Conservation (phyloP, 2,113 vertebrate genomes). For the Ammospiza nelsoni region DNA sequence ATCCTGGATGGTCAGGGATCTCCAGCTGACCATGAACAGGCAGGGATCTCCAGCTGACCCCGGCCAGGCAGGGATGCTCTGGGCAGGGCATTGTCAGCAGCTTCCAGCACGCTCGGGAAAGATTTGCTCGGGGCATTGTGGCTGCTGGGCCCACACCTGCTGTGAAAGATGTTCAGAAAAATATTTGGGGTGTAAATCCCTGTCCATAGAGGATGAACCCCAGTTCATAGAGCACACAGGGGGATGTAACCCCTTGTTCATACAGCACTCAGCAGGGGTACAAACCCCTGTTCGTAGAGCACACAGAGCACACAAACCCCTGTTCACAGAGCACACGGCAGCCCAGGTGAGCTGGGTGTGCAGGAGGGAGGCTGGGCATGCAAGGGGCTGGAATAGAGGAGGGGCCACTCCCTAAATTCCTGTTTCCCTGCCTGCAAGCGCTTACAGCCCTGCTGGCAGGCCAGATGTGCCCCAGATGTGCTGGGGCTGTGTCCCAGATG, state of each 20-base stretch:
- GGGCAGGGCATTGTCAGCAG: rapidly evolving
- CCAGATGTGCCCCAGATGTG: no score
- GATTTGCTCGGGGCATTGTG: background rate
- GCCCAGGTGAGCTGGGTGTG: rapidly evolving
- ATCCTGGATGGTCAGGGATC: rapidly evolving
- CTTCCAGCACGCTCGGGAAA: background rate
- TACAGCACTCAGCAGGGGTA: no score
- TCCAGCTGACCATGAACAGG: background rate
- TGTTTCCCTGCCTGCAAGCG: background rate
- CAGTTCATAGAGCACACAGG: background rate
- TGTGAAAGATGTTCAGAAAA: rapidly evolving
- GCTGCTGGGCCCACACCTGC: background rate
- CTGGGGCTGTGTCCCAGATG: background rate
- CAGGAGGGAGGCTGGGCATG: background rate
- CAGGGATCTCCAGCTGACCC: background rate
- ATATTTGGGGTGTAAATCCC: background rate
- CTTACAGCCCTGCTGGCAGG: background rate
- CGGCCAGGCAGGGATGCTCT: rapidly evolving
- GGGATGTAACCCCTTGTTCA: no score
- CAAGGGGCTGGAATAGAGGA: background rate
- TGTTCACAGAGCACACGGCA: no score
- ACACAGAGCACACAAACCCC: no score
- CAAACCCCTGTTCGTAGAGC: no score
- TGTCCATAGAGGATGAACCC: no score
- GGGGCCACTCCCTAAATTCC: background rate